Evolutionary conservation across 2,113 vertebrate genomes (phyloP), one percentile per base, ranked within the genome.

Genomic region (Cynopterus brachyotis): DNA sequence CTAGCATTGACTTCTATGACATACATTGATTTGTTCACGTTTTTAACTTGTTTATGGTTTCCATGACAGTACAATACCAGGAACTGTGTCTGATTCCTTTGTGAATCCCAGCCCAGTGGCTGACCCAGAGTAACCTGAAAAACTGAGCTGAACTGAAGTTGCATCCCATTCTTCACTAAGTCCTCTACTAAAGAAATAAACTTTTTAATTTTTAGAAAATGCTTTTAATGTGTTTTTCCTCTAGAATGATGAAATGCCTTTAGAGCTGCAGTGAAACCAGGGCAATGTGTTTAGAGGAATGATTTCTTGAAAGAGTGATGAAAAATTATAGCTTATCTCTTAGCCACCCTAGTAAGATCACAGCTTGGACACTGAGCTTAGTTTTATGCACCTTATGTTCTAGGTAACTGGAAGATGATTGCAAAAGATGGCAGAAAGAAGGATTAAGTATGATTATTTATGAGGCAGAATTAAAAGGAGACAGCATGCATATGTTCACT

Each of bases 361-460:
- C 97, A 97, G 94, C 94, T 89, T 97, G 96, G 97, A 95, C 88
- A 81, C 78, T 64, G 91, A 95, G 94, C 57, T 97, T 92, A 89
- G 95, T 94, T 97, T 97, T 94, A 97, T 89, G 81, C 28, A 97
- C 95, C 96, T 97, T 97, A 97, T 97, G 96, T 95, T 97, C 82
- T 96, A 96, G 96, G 85, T 97, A 97, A 98, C 94, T 93, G 81
- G 93, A 88, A 96, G 94, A 97, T 96, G 88, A 97, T 80, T 97
- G 94, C 91, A 96, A 94, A 97, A 96, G 83, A 97, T 88, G 95
- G 75, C 87, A 97, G 72, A 85, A 89, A 96, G 95, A 89, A 93
- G 88, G 92, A 97, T 96, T 89, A 95, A 98, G 72, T 82, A 81
- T 96, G 95, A 94, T 97, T 97, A 96, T 96, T 94, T 97, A 96